Evolutionary conservation across 2,797 vertebrate genomes (phyloP).

Genomic region (Enteromius paludinosus): DNA sequence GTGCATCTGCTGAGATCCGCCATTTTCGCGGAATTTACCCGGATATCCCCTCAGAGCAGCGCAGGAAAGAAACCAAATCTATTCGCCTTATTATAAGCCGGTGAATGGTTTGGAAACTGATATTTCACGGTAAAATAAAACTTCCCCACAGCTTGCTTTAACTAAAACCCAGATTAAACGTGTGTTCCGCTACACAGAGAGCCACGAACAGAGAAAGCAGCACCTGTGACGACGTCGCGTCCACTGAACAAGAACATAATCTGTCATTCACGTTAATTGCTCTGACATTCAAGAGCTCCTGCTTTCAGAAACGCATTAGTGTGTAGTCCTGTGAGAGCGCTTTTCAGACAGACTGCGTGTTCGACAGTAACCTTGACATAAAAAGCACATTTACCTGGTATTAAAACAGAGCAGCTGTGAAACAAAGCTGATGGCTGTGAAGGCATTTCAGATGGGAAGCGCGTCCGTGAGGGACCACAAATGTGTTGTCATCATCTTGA

Average conservation of each 20-base stretch:
- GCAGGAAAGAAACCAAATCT: neutral
- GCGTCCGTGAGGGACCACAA: constrained; percentile 3
- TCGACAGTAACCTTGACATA: constrained; percentile 32
- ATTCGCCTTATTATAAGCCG: neutral
- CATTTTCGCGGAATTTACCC: neutral
- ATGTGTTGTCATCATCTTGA: constrained; percentile 32
- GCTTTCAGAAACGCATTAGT: constrained; percentile 52
- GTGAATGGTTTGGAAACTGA: neutral
- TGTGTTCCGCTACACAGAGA: neutral
- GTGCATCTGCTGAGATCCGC: neutral
- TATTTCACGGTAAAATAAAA: neutral
- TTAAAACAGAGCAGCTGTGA: constrained; percentile 35
- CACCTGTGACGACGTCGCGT: neutral
- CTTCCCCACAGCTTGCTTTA: neutral
- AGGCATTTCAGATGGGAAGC: constrained; percentile 21
- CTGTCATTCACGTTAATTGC: constrained; percentile 35
- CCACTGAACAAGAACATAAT: constrained; percentile 2
- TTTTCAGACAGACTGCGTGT: constrained; percentile 4
- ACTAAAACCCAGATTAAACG: neutral
- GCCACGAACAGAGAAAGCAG: neutral
- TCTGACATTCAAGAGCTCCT: constrained; percentile 28
- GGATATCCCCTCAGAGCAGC: neutral
- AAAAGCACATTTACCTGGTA: constrained; percentile 48
- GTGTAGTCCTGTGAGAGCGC: constrained; percentile 8
- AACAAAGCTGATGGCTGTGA: constrained; percentile 34